Percentiles rank a stretch among this genome's conserved stretches.
These are phyloP conservation scores for Dione juno DNA, from an alignment of 2,888 invertebrate genomes.

Conservation along the genomic window DNA sequence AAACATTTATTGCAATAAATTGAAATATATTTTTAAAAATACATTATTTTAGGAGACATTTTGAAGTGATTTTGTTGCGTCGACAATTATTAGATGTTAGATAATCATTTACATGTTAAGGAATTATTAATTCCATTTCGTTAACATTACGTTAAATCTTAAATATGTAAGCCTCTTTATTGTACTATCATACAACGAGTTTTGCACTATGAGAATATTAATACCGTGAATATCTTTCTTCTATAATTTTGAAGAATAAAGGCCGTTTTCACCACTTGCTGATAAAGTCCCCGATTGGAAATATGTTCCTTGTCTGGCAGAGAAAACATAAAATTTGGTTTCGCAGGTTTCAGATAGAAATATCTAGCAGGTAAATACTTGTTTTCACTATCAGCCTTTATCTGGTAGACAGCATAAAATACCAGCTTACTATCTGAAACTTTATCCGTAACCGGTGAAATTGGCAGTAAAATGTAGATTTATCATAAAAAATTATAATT, in stretches of 20 bases:
- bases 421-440: too few relatives aligned
- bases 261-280: too few relatives aligned
- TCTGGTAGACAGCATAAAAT: too few relatives aligned
- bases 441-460: too few relatives aligned
- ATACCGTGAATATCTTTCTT: neutral
- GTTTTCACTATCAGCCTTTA: too few relatives aligned
- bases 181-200: conserved; percentile 11
- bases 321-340: too few relatives aligned
- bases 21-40: conserved; percentile 18
- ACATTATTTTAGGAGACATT: conserved; percentile 17
- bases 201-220: conserved; percentile 20
- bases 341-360: too few relatives aligned
- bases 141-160: conserved; percentile 13
- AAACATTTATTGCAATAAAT: conserved; percentile 26
- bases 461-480: too few relatives aligned
- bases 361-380: too few relatives aligned
- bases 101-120: neutral
- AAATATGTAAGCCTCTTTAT: conserved; percentile 15
- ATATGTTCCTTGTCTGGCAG: too few relatives aligned
- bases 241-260: conserved; percentile 19
- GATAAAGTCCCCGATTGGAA: too few relatives aligned
- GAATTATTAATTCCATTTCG: neutral
- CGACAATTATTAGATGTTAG: neutral
- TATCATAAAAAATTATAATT: neutral
- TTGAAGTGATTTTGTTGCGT: conserved; percentile 18